Conservation (phyloP, 1,140 invertebrate species). For the Augochlora pura region DNA sequence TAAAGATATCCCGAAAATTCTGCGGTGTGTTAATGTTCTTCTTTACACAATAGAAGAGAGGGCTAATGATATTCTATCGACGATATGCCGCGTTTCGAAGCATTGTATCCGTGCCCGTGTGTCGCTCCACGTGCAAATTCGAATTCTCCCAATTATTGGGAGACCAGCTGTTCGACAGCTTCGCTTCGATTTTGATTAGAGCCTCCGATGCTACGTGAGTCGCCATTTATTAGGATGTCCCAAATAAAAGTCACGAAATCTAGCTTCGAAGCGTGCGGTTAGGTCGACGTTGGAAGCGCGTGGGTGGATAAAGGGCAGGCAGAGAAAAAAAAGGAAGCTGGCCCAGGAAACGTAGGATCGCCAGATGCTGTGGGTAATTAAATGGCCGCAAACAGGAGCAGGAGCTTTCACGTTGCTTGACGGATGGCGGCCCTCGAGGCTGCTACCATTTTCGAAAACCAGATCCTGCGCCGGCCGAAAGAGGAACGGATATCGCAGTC, state of each 20-base stretch:
- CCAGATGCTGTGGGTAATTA: constrained; percentile 57
- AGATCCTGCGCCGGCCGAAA: constrained; percentile 9
- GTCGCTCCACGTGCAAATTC: neutral
- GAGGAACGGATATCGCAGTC: constrained; percentile 3
- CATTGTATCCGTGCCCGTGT: neutral
- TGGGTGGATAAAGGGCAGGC: constrained; percentile 27
- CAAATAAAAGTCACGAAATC: neutral
- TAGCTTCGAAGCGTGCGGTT: neutral
- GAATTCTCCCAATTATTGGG: too few relatives aligned
- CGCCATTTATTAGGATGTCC: neutral
- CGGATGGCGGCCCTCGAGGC: constrained; percentile 43
- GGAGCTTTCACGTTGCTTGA: constrained; percentile 48
- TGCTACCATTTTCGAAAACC: constrained; percentile 26
- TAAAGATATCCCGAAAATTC: too few relatives aligned
- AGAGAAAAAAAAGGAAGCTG: constrained; percentile 12
- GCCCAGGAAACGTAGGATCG: constrained; percentile 43
- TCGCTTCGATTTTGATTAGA: neutral
- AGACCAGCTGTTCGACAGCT: neutral
- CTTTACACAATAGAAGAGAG: too few relatives aligned
- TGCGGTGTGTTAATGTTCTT: too few relatives aligned
- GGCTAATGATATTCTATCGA: too few relatives aligned
- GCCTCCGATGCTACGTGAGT: neutral
- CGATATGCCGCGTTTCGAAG: too few relatives aligned
- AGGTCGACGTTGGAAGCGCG: constrained; percentile 8
- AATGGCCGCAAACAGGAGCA: constrained; percentile 58